Base-by-base conservation (phyloP, 2,113 vertebrate genomes). In the Misgurnus mizolepis region DNA sequence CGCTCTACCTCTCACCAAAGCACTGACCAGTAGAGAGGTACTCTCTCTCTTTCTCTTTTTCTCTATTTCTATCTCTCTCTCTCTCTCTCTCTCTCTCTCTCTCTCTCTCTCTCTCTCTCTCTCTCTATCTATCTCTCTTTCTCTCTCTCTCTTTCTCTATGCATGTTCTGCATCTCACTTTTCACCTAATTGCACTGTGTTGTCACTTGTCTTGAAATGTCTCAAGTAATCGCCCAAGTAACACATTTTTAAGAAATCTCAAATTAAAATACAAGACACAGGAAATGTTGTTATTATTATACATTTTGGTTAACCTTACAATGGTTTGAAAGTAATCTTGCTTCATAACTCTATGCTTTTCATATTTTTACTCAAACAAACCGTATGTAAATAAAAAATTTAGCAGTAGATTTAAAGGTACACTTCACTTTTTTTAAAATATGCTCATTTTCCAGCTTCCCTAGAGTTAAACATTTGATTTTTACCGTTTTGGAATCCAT, bases 1-100 rank as follows among this genome's bases (percentile, higher is more conserved):
- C 94, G 94, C 94, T 97, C 96, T 95, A 93, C 96, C 94, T 92
- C 94, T 94, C 97, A 96, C 94, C 96, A 96, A 94, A 96, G 95
- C 95, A 96, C 98, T 95, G 97, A 97, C 90, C 96, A 95, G 93
- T 98, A 98, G 97, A 98, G 98, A 98, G 98, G 98, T 99, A 99
- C 90, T 88, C 95, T 83, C 90, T 83, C 85, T 75, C 75, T 78
- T 60, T 12, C 82, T 73, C 50, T 83, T 73, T 71, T 71, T 84
- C 67, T 73, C 74, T 83, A 66, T 87, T 58, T 81, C 84, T 77
- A 18, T 85, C 62, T 65, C 67, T 80, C 76, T 86, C 49, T 78
- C 64, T 74, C 80, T 88, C 17, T 66, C 56, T 39, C n/a, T 78
- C 56, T 67, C 11, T 69, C 34, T 50, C 39, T 62, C 47, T 81